Evolutionary conservation across 2,888 invertebrate genomes (phyloP), one percentile per base, ranked within the genome.

Genomic region (Drosophila engyochracea): DNA sequence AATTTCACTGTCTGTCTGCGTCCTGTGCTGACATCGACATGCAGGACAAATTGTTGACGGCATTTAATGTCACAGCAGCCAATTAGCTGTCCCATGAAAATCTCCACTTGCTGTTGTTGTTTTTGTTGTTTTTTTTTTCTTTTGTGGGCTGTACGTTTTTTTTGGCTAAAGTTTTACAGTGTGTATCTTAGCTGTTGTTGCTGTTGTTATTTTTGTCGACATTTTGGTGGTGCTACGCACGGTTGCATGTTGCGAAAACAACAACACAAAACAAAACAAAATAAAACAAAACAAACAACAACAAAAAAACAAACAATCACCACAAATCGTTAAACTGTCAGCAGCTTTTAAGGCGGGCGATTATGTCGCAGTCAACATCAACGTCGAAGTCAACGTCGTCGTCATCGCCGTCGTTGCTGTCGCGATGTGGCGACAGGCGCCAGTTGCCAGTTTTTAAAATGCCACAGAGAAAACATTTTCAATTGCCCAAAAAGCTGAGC

Each of bases 261-360:
- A 71, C 70, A 62, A 57, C 54, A 37, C 55, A 52, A 67, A 66
- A 73, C 59, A 35, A 55, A 72, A 63, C 51, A 59, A 68, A 60
- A 60, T 54, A 67, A 57, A 74, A 55, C 57, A 74, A 85, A 47
- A 57, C 58, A 70, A 70, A 54, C 57, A 55, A 61, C 57, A 74
- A 33, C 66, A 75, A 49, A 64, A 78, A 84, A 83, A 83, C 87
- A 89, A 90, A 88, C 90, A 85, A 91, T 89, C 83, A 88, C 84
- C 86, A 91, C 92, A 91, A 91, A 91, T 92, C 91, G 91, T 91
- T 91, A 87, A 92, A 89, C 89, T 91, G 91, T 91, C 91, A 92
- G 82, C 88, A 83, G 84, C 89, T 85, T 82, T 92, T 90, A 91
- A 88, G 90, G 87, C 87, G 91, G 87, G 89, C 86, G 85, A 86